These are phyloP conservation scores for Psittacara wagleri DNA, from an alignment of 2,113 vertebrate species.

Conservation along the genomic window DNA sequence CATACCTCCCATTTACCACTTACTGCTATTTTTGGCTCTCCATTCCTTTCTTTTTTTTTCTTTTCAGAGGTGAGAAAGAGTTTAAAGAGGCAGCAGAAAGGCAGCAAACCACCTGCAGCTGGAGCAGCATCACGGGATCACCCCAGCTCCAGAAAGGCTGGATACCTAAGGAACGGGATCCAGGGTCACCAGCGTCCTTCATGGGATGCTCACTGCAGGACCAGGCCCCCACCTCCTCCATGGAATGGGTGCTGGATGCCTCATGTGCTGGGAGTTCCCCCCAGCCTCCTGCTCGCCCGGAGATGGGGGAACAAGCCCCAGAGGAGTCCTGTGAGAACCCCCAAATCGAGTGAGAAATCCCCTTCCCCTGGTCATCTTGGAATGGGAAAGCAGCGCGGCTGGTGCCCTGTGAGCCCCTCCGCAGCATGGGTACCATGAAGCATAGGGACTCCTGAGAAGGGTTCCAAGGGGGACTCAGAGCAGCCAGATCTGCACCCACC, in stretches of 20 bases:
- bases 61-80: background rate
- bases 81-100: background rate
- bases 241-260: background rate
- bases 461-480: background rate
- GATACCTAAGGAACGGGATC: background rate
- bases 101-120: background rate
- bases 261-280: fast-evolving
- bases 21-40: background rate
- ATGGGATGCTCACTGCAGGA: fast-evolving
- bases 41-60: no score
- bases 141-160: fast-evolving
- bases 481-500: fast-evolving
- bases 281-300: fast-evolving
- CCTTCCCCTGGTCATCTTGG: background rate
- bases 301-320: fast-evolving
- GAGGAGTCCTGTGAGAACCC: background rate
- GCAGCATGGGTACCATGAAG: fast-evolving
- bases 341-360: fast-evolving
- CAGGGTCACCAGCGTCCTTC: background rate
- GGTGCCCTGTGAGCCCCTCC: fast-evolving
- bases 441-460: background rate
- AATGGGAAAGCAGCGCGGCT: fast-evolving
- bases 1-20: background rate
- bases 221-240: background rate
- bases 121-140: background rate